Conservation (phyloP, 2,888 invertebrate genomes). For the Ornithoptera priamus region DNA sequence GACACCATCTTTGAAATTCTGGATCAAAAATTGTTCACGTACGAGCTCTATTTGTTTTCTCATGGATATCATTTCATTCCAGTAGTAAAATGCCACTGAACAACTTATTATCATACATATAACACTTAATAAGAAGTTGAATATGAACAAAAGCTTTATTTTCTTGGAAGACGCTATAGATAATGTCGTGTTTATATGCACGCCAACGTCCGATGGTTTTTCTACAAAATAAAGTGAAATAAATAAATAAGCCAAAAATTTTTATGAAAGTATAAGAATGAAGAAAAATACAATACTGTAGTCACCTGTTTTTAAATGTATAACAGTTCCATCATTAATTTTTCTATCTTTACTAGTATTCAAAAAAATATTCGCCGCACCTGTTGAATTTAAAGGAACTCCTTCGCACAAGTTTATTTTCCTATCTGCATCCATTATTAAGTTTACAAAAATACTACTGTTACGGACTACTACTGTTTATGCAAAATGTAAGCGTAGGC, state of each 20-base stretch:
- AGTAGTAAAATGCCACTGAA: conserved; percentile 68
- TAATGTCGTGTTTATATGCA: conserved; percentile 73
- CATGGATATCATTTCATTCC: conserved; percentile 69
- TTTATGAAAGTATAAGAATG: neutral
- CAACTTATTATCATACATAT: conserved; percentile 66
- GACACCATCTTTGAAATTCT: conserved; percentile 47
- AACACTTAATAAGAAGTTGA: conserved; percentile 68
- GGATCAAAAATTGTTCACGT: conserved; percentile 59
- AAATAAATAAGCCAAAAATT: neutral
- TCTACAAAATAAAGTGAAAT: conserved; percentile 50
- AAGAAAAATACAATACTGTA: conserved; percentile 35
- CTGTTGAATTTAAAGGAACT: conserved; percentile 65
- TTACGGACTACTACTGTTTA: conserved; percentile 53
- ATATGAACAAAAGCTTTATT: conserved; percentile 67
- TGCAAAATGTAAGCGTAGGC: conserved; percentile 54
- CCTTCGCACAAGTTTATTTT: conserved; percentile 69
- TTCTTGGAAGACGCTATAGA: conserved; percentile 76
- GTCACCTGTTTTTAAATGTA: conserved; percentile 74
- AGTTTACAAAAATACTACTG: conserved; percentile 47
- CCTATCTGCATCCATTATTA: conserved; percentile 66
- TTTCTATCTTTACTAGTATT: conserved; percentile 67
- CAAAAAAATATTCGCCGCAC: conserved; percentile 71
- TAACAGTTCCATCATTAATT: conserved; percentile 67
- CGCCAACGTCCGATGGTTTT: conserved; percentile 68
- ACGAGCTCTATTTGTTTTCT: conserved; percentile 62